Conservation (phyloP, 2,888 invertebrate genomes). For the Volucella inanis region DNA sequence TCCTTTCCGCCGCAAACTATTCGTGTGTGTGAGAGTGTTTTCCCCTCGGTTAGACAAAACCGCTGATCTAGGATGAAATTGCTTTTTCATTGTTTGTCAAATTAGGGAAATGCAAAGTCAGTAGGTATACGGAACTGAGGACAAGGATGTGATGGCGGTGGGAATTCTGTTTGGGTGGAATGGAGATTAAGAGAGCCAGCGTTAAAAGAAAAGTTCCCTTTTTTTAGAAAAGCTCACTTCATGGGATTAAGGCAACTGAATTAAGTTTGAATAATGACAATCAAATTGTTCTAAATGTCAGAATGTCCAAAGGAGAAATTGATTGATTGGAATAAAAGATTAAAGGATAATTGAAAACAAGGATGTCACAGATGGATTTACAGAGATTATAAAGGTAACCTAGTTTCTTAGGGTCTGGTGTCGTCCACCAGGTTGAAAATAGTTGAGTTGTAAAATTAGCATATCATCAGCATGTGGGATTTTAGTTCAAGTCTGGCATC, state of each 20-base stretch:
- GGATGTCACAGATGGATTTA: no score
- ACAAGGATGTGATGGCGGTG: neutral
- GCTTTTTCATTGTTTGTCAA: constrained; percentile 75
- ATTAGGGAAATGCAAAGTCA: constrained; percentile 70
- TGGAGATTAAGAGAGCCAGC: constrained; percentile 48
- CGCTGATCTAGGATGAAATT: constrained; percentile 74
- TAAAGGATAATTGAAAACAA: constrained; percentile 33
- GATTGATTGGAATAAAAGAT: constrained; percentile 65
- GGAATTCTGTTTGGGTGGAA: constrained; percentile 1
- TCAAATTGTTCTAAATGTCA: constrained; percentile 70
- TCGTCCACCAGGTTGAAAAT: no score
- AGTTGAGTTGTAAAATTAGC: no score
- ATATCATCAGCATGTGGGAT: no score
- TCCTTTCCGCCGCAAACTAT: neutral
- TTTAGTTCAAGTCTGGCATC: no score
- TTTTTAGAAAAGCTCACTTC: constrained; percentile 60
- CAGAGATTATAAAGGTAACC: no score
- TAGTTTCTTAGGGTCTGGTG: no score
- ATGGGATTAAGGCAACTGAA: constrained; percentile 64
- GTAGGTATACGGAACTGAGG: constrained; percentile 1
- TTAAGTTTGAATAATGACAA: constrained; percentile 64
- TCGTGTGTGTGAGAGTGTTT: constrained; percentile 25
- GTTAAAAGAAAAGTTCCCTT: constrained; percentile 36
- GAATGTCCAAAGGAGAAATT: constrained; percentile 39
- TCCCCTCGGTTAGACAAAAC: constrained; percentile 66